Evolutionary conservation across 2,113 vertebrate genomes (phyloP).

Genomic region (Epinephelus lanceolatus): DNA sequence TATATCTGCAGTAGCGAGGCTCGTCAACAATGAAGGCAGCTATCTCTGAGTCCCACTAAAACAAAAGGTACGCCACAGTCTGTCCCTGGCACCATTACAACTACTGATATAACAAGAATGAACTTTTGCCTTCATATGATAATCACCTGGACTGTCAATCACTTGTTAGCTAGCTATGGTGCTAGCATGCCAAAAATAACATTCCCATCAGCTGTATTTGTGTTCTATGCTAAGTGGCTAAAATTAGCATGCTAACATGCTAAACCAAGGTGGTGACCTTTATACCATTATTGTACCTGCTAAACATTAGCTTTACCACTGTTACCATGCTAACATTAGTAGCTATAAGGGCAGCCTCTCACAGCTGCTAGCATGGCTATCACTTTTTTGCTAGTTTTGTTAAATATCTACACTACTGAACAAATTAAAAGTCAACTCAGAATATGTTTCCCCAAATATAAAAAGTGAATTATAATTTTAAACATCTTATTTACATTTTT

Average conservation of each 20-base stretch:
- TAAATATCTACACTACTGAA: neutral
- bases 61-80: constrained; percentile 2
- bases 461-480: neutral
- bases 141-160: neutral
- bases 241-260: neutral
- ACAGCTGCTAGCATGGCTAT: too few species aligned
- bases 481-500: neutral
- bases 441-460: neutral
- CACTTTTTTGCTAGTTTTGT: too few species aligned
- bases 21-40: constrained; percentile 2
- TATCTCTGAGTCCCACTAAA: neutral
- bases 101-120: constrained; percentile 4
- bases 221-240: too few species aligned
- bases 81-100: neutral
- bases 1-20: neutral
- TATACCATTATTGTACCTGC: neutral
- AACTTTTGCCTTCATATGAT: constrained; percentile 23
- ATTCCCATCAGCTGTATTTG: neutral
- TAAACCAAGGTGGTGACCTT: neutral
- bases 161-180: neutral
- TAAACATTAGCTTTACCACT: neutral
- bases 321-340: too few species aligned
- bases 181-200: neutral
- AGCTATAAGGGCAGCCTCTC: too few species aligned
- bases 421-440: neutral